phyloP scores from a whole-genome alignment of 2,797 vertebrate genomes.

The Dendrocincla tyrannina region DNA sequence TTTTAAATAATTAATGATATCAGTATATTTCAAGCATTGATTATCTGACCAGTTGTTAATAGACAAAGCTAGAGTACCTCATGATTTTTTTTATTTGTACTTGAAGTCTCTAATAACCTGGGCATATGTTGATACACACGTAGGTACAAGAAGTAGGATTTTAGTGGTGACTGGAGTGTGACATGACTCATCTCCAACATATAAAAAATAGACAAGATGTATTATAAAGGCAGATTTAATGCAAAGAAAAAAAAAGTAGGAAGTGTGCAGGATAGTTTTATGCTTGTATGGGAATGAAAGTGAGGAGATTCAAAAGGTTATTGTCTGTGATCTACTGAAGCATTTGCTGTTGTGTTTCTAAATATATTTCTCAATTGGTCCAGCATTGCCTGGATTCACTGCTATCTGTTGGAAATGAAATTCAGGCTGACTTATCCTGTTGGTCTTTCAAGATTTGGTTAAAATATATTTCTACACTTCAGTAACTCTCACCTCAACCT shows the following conservation, averaged over 20 bases:
- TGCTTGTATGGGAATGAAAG: neutral
- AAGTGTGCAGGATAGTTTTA: neutral
- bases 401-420: neutral
- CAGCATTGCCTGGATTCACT: neutral
- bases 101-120: slow-evolving; percentile 36
- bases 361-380: neutral
- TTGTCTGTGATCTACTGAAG: neutral
- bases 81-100: neutral
- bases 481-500: neutral
- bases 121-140: slow-evolving; percentile 21
- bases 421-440: neutral
- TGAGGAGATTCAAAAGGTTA: neutral
- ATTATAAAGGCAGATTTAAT: slow-evolving; percentile 29
- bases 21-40: slow-evolving; percentile 29
- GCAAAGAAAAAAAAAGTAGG: neutral
- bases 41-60: slow-evolving; percentile 33
- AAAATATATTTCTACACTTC: neutral
- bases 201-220: slow-evolving; percentile 22
- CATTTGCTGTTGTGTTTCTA: neutral
- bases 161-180: slow-evolving; percentile 46
- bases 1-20: slow-evolving; percentile 38
- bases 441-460: neutral
- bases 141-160: slow-evolving; percentile 50
- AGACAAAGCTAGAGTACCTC: neutral
- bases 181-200: slow-evolving; percentile 48